Base-by-base conservation (phyloP, 2,113 vertebrate genomes). In the Recurvirostra avosetta region DNA sequence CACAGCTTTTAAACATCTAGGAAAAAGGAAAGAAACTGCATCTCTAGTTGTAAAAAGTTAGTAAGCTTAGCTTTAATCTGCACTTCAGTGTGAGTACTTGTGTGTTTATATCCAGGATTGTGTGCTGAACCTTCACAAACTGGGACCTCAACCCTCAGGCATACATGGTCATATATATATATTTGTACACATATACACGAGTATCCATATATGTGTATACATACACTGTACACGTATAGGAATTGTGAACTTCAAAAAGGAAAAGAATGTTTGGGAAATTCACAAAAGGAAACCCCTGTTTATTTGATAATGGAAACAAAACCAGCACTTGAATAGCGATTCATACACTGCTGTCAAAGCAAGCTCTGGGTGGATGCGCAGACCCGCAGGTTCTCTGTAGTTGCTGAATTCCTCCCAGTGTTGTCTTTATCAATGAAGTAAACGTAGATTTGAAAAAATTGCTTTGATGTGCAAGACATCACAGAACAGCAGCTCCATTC, bases 381-480 rank as follows among this genome's bases (percentile, higher is more conserved):
- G 73, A 78, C 80, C 74, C 0, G 2, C 56, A 53, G 94, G 83
- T 94, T 93, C 34, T 87, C 91, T 89, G 73, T 36, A 75, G 73
- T 38, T 67, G 66, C 76, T 61, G 70, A 84, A 95, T 96, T 95
- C 88, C 88, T 94, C 52, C 14, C 76, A 58, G 76, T 75, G 86
- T 80, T 92, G 68, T 81, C 89, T 94, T 94, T 94, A 91, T 91
- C 92, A 96, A 94, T 96, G 89, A 92, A 80, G 89, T 87, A 91
- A 95, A 94, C 3, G 38, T 58, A 81, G 91, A 92, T 82, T 94
- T 65, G 78, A 92, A 95, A 95, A 96, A 91, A 91, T 67, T n/a
- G 36, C 88, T 95, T 97, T 94, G 94, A 94, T 87, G 86, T 74
- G 50, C 70, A 85, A 89, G 92, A 92, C 88, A 92, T 87, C 80